Conservation (phyloP, 2,888 invertebrate genomes). For the Galerucella calmariensis region DNA sequence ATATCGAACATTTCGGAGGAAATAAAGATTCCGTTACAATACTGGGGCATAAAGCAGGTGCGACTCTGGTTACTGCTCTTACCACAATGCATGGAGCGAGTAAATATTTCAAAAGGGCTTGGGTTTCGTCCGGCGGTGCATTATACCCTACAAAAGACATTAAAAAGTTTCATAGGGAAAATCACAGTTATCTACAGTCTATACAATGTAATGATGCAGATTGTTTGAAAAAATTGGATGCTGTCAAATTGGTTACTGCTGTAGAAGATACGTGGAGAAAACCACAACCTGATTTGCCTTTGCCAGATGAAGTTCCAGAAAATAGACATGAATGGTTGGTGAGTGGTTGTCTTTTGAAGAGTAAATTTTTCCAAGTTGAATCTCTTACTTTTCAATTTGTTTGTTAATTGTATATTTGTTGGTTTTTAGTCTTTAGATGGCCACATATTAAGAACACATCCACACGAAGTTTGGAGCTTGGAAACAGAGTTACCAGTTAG, state of each 20-base stretch:
- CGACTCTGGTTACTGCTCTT: slow-evolving; percentile 83
- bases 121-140: slow-evolving; percentile 83
- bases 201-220: slow-evolving; percentile 66
- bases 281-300: slow-evolving; percentile 69
- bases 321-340: slow-evolving; percentile 78
- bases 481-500: slow-evolving; percentile 64
- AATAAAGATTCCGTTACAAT: slow-evolving; percentile 81
- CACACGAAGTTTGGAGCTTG: slow-evolving; percentile 72
- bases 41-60: slow-evolving; percentile 85
- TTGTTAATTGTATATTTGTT: neutral
- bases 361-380: too few species aligned
- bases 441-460: slow-evolving; percentile 73
- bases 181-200: slow-evolving; percentile 71
- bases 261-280: slow-evolving; percentile 81
- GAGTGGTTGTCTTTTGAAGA: slow-evolving; percentile 20
- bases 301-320: slow-evolving; percentile 67
- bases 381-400: neutral
- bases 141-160: slow-evolving; percentile 76
- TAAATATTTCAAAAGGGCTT: slow-evolving; percentile 78
- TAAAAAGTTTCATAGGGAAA: slow-evolving; percentile 71
- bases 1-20: slow-evolving; percentile 87
- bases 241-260: slow-evolving; percentile 72
- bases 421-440: slow-evolving; percentile 70
- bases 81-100: slow-evolving; percentile 70
- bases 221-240: slow-evolving; percentile 69